Percentiles rank a stretch among this genome's conserved stretches.
Evolutionary conservation across 1,140 invertebrate genomes (phyloP).

Genomic region (Drosophila kikkawai): DNA sequence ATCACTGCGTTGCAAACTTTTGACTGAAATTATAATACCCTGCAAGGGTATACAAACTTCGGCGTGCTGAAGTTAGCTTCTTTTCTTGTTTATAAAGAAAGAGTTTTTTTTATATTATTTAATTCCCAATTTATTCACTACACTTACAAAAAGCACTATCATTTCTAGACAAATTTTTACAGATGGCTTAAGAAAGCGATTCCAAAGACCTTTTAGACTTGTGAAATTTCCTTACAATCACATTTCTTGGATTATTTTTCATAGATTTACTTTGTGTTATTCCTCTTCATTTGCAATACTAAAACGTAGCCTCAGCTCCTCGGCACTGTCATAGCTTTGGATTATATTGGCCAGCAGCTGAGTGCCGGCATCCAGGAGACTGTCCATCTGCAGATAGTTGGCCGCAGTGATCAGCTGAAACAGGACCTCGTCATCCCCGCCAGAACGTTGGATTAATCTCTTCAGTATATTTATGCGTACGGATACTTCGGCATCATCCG

Average conservation of each 20-base stretch:
- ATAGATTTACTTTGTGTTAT: not conserved
- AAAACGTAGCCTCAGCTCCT: constrained; percentile 18
- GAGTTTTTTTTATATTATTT: not conserved
- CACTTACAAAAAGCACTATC: not conserved
- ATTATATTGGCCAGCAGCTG: constrained; percentile 32
- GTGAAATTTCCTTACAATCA: no score
- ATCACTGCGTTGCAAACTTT: no score
- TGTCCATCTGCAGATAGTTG: constrained; percentile 42
- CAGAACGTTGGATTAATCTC: not conserved
- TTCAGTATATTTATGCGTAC: not conserved
- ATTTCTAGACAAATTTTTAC: not conserved
- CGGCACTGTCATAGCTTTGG: not conserved
- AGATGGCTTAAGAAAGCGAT: not conserved
- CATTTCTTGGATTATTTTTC: not conserved
- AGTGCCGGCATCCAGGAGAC: constrained; percentile 15
- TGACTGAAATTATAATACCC: no score
- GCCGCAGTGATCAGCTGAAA: constrained; percentile 41
- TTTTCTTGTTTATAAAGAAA: no score
- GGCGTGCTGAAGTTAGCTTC: no score
- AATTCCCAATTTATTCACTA: not conserved
- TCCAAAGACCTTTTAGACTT: not conserved
- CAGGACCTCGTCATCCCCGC: constrained; percentile 5
- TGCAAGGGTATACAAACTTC: no score
- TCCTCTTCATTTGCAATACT: not conserved
- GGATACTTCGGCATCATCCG: fast-evolving